Evolutionary conservation across 1,140 invertebrate species (phyloP).

Genomic region (Drosophila ananassae): DNA sequence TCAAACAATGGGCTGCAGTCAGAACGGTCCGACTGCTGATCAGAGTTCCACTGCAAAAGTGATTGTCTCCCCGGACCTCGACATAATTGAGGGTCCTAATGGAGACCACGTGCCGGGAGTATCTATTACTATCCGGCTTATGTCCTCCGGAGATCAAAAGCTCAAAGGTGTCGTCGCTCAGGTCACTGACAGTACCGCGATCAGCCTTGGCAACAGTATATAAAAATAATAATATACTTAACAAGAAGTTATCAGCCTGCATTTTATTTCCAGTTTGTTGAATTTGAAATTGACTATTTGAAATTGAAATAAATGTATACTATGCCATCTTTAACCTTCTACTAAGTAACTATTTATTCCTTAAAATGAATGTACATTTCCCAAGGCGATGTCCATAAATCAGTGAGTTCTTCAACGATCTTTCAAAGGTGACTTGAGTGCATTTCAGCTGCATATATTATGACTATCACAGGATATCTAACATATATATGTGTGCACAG

Average conservation of each 20-base stretch:
- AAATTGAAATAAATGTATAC: neutral
- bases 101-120: constrained; percentile 47
- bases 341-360: neutral
- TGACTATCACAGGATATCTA: neutral
- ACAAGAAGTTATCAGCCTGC: neutral
- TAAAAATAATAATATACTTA: neutral
- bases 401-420: constrained; percentile 7
- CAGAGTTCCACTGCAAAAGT: constrained; percentile 62
- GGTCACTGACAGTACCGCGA: constrained; percentile 29
- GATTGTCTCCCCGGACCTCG: constrained; percentile 46
- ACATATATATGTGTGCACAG: constrained; percentile 8
- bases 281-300: neutral
- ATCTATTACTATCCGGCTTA: neutral
- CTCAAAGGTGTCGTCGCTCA: constrained; percentile 51
- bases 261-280: neutral
- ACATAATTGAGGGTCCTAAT: constrained; percentile 48
- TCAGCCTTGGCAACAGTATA: neutral
- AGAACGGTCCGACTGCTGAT: constrained; percentile 50
- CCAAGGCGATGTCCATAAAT: constrained; percentile 15
- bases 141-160: constrained; percentile 55
- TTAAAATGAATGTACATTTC: neutral
- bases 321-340: neutral
- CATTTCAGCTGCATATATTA: constrained; percentile 3
- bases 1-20: constrained; percentile 62
- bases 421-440: neutral